Conservation (phyloP, 1,140 invertebrate species). For the Calosoma granatense region DNA sequence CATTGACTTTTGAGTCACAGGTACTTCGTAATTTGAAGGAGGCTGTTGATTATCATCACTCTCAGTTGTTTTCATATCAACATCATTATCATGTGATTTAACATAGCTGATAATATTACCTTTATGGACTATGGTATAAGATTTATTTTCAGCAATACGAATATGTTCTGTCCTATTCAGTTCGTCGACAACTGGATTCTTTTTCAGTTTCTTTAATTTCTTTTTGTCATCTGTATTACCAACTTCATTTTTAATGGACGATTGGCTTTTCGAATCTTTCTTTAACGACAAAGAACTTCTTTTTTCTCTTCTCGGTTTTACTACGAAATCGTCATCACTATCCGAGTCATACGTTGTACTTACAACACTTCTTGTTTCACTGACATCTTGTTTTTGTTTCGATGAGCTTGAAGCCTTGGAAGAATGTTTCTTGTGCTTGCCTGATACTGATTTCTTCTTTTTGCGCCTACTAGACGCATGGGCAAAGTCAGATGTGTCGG, state of each 20-base stretch:
- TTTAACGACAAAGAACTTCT: not conserved
- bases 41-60: constrained; percentile 4
- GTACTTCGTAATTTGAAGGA: not conserved
- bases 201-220: not conserved
- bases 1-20: not conserved
- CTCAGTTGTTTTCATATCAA: not conserved
- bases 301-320: not conserved
- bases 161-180: constrained; percentile 1
- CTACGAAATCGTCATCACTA: not conserved
- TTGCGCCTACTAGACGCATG: not conserved
- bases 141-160: not conserved
- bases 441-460: not conserved
- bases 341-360: not conserved
- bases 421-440: not conserved
- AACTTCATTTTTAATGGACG: no score
- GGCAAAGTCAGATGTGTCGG: not conserved
- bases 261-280: not conserved
- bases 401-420: not conserved
- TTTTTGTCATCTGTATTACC: not conserved
- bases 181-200: not conserved
- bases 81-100: constrained; percentile 2
- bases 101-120: not conserved
- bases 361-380: not conserved
- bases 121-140: not conserved
- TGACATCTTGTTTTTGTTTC: not conserved